Evolutionary conservation across 2,888 invertebrate species (phyloP), one percentile per base, ranked within the genome.

Genomic region (Apoda limacodes): DNA sequence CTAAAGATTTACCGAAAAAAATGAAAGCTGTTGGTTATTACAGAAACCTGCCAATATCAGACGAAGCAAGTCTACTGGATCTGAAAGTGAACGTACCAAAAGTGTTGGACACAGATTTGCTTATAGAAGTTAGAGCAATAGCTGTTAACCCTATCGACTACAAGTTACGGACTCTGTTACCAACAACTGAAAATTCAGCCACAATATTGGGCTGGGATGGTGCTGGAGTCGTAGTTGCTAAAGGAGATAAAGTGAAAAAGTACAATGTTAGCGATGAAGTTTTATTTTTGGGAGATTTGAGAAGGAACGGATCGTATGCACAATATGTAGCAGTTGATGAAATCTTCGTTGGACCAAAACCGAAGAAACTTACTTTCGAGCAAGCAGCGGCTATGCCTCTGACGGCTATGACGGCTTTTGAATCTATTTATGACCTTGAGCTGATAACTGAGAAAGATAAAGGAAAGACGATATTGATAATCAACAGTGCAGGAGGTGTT

Each of bases 381-480:
- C 52, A 78, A 54, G 72, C 76, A 7, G 78, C 75, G 13, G 74
- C 78, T 0, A 67, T 78, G 64, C 78, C 76, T 7, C 43, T 75
- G 9, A 67, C 67, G 2, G 34, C 68, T 7, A 55, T 68, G 3
- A 74, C 76, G 3, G 74, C 76, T n/a, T 68, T 58, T 36, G 76
- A 75, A 40, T 51, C 66, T 11, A 39, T 78, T 11, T 62, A 52
- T 40, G 76, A 78, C 28, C 58, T 74, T 3, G 37, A 78, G 22
- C 32, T 54, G 11, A 21, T 78, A n/a, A 55, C 71, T 9, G 63
- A 64, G 11, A 69, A 68, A 34, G 74, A 75, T 42, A 61, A 52
- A 40, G 71, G 67, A 2, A 76, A 68, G 40, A 48, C 64, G 12
- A 40, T 78, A 5, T 46, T 76, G 27, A 57, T 78, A 13, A 66